Conservation (phyloP, 2,797 vertebrate species). For the Enteromius fasciolatus region DNA sequence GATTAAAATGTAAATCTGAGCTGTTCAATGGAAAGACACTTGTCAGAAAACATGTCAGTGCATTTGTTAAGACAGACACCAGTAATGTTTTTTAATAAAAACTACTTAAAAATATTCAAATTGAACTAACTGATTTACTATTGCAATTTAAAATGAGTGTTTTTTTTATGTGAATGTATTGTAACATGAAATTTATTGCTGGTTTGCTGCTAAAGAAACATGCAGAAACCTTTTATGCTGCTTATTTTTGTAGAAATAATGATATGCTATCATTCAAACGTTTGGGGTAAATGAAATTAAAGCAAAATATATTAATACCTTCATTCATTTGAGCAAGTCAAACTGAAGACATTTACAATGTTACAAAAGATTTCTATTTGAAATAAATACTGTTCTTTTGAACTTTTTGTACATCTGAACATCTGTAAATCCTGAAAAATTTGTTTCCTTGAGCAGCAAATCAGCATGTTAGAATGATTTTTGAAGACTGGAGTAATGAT, state of each 20-base stretch:
- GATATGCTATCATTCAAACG: not conserved
- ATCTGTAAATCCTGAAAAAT: not conserved
- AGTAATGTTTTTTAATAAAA: too few relatives aligned
- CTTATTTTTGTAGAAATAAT: not conserved
- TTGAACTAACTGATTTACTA: too few relatives aligned
- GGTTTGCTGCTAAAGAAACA: not conserved
- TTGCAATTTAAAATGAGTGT: too few relatives aligned
- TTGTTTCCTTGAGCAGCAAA: not conserved
- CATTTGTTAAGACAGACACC: too few relatives aligned
- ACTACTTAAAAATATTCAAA: too few relatives aligned
- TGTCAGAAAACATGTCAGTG: too few relatives aligned
- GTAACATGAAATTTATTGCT: not conserved
- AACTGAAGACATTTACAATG: not conserved
- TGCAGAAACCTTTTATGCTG: not conserved
- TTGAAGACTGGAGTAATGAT: constrained; percentile 6
- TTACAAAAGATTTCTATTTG: not conserved
- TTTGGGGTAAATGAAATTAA: not conserved
- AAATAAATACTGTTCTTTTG: not conserved
- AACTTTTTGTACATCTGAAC: not conserved
- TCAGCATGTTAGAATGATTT: not conserved
- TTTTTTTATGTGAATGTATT: too few relatives aligned
- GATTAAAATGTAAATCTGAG: too few relatives aligned
- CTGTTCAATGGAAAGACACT: too few relatives aligned
- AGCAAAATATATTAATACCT: not conserved
- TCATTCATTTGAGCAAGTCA: not conserved